Percentiles rank a stretch among this genome's conserved stretches.
Evolutionary conservation across 2,888 invertebrate species (phyloP).

Genomic region (Diplazon laetatorius): DNA sequence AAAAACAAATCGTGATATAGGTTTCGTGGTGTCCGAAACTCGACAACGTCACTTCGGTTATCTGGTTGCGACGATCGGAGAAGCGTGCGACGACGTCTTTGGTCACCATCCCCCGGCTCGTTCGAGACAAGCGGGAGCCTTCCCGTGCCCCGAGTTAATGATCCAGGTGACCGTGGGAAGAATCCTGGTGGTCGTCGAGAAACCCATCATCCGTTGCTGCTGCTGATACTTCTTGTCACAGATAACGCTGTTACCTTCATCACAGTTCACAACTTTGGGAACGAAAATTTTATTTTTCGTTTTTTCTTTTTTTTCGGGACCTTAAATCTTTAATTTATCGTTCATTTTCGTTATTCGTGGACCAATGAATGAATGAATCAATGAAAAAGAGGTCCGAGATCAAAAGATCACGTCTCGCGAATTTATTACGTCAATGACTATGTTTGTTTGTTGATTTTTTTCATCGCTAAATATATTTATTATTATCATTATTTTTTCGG

Average conservation of each 20-base stretch:
- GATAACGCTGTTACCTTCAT: constrained; percentile 29
- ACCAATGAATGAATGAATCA: too few species aligned
- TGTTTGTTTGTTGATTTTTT: background rate
- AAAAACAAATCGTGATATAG: background rate
- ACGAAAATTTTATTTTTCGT: too few species aligned
- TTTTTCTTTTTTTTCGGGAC: too few species aligned
- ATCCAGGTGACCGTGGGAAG: constrained; percentile 54
- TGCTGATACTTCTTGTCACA: constrained; percentile 10
- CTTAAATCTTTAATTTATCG: constrained; percentile 25
- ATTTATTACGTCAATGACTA: background rate
- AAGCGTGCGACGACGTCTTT: constrained; percentile 54
- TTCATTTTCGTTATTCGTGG: background rate
- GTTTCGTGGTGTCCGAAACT: constrained; percentile 36
- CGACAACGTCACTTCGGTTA: constrained; percentile 51
- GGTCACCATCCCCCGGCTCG: constrained; percentile 9
- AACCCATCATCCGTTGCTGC: constrained; percentile 34
- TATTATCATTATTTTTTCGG: constrained; percentile 1
- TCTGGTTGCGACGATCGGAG: constrained; percentile 63
- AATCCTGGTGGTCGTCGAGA: constrained; percentile 46
- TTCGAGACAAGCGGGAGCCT: too few species aligned
- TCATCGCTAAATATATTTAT: background rate
- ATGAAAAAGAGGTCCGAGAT: too few species aligned
- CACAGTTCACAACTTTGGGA: constrained; percentile 1
- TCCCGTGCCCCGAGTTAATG: constrained; percentile 26
- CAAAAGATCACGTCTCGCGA: too few species aligned